Evolutionary conservation across 2,888 invertebrate genomes (phyloP), one percentile per base, ranked within the genome.

Genomic region (Cryptus armator): DNA sequence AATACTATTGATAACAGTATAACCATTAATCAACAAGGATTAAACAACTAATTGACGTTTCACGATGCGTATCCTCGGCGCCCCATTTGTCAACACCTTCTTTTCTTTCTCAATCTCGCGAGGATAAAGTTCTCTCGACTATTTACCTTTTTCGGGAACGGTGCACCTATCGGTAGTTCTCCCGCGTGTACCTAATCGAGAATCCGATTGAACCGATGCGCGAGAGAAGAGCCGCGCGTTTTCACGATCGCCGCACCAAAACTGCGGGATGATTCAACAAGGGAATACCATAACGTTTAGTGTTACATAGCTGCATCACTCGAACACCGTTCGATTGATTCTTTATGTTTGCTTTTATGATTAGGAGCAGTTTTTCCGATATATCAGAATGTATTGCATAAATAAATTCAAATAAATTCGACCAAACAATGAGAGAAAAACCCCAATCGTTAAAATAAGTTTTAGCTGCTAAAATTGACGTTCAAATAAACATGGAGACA

Each of bases 141-240:
- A 56, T 56, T 56, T 56, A 56, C 56, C 56, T 24, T 56, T 56
- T 56, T 24, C 3, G 19, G 56, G 10, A 56, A 56, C 24, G 37
- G 10, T 10, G 24, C 9, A 4, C 24, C 56, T 56, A 19, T 56
- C 56, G 24, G 56, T 10, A 19, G 56, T 24, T 56, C 56, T 56
- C 56, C 56, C 56, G 56, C 56, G 56, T 3, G 46, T 48, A 9
- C 4, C 56, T 19, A 56, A 24, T 56, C 24, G 19, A 56, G 10
- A 24, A 56, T 53, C 19, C 3, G 19, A 53, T 53, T 9, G 16
- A 53, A 19, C 3, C 53, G 53, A 9, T 19, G 19, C 10, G 9
- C 19, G 19, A 53, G 53, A 53, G 24, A 24, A 24, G 24, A 24
- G 24, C 53, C 53, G 56, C 56, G 56, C 56, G 12, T 56, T 56